Evolutionary conservation across 2,113 vertebrate species (phyloP).

Genomic region (Plectropomus leopardus): DNA sequence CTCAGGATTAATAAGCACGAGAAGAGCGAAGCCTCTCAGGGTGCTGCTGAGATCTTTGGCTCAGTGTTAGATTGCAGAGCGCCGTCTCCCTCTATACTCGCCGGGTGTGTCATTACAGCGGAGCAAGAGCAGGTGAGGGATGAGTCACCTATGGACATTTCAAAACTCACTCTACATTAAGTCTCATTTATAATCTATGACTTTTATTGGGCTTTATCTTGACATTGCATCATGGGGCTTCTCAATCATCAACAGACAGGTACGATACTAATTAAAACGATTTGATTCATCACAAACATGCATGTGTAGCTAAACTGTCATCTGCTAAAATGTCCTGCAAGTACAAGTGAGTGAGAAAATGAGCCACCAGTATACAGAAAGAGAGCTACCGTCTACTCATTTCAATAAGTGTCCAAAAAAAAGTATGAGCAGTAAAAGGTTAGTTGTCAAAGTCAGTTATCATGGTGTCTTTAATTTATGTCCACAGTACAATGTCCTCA

Average conservation of each 20-base stretch:
- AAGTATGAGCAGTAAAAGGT: not conserved
- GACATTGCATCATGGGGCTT: not conserved
- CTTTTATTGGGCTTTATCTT: constrained; percentile 19
- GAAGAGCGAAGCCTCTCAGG: constrained; percentile 41
- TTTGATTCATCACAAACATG: not conserved
- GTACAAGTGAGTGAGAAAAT: not conserved
- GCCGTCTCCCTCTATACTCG: constrained; percentile 23
- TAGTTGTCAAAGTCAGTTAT: not conserved
- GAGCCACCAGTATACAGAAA: not conserved
- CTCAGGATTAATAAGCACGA: constrained; percentile 55
- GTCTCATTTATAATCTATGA: constrained; percentile 29
- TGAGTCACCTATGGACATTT: constrained; percentile 32
- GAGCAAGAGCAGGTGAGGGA: constrained; percentile 24
- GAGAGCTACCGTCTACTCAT: not conserved
- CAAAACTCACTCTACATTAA: constrained; percentile 18
- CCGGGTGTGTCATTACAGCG: constrained; percentile 32
- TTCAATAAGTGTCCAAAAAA: not conserved
- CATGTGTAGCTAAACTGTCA: not conserved
- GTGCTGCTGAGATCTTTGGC: constrained; percentile 53
- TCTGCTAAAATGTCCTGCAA: not conserved
- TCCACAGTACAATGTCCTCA: too few relatives aligned
- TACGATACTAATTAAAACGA: not conserved
- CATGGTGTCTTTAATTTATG: not conserved
- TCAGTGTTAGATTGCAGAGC: constrained; percentile 41
- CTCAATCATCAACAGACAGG: constrained; percentile 22